These are phyloP conservation scores for Drosophila affinis DNA, from an alignment of 2,888 invertebrate genomes.

Conservation along the genomic window DNA sequence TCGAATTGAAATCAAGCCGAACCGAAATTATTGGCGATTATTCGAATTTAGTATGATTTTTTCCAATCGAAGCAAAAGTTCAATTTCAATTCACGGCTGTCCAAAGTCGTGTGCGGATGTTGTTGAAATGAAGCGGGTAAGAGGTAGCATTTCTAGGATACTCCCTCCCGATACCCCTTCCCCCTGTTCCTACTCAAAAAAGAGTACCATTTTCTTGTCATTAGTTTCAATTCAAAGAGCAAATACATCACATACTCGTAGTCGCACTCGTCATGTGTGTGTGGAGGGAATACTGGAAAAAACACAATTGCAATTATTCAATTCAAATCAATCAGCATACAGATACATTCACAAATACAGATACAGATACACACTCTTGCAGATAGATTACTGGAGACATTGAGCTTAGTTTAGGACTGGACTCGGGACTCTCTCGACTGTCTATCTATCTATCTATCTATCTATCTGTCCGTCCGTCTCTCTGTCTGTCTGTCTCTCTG, in stretches of 20 bases:
- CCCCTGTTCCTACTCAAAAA: background rate
- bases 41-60: conserved; percentile 68
- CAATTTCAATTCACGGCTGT: conserved; percentile 12
- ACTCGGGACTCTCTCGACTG: background rate
- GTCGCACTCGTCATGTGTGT: background rate
- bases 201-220: conserved; percentile 2
- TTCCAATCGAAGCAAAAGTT: conserved; percentile 67
- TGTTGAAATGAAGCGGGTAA: conserved; percentile 45
- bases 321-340: conserved; percentile 80
- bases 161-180: too few relatives aligned
- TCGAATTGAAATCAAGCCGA: conserved; percentile 4
- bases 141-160: too few relatives aligned
- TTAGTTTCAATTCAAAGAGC: conserved; percentile 26
- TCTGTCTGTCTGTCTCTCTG: background rate
- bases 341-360: conserved; percentile 19
- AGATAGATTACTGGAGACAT: conserved; percentile 53
- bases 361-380: conserved; percentile 13
- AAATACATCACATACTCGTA: conserved; percentile 2
- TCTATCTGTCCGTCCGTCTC: too few relatives aligned
- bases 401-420: conserved; percentile 69
- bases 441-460: background rate
- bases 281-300: conserved; percentile 9
- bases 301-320: conserved; percentile 80
- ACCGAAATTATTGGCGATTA: conserved; percentile 51
- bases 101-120: conserved; percentile 8